Evolutionary conservation across 2,888 invertebrate species (phyloP).

Genomic region (Rhopalosiphum nymphaeae): DNA sequence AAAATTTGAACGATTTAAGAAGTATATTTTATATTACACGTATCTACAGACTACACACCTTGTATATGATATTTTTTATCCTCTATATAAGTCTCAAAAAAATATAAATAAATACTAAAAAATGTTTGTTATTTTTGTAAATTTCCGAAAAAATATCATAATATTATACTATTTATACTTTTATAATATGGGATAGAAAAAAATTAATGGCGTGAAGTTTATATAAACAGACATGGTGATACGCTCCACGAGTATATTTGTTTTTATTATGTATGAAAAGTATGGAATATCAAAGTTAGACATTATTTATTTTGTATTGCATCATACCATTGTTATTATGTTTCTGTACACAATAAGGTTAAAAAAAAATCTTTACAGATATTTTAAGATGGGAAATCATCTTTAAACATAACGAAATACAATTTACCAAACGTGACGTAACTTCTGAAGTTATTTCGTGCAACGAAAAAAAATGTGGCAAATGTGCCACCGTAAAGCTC

Average conservation of each 20-base stretch:
- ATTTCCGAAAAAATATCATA: neutral
- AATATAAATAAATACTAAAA: neutral
- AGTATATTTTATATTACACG: neutral
- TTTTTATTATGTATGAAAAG: neutral
- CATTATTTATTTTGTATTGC: neutral
- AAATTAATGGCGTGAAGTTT: neutral
- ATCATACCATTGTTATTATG: neutral
- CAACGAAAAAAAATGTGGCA: neutral
- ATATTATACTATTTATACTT: neutral
- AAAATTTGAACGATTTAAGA: neutral
- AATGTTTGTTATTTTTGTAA: neutral
- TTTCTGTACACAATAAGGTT: neutral
- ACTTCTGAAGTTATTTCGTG: neutral
- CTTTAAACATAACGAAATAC: neutral
- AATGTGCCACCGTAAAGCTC: neutral
- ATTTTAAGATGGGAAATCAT: neutral
- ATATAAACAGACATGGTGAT: neutral
- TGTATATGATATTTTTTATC: too few relatives aligned
- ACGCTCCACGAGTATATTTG: neutral
- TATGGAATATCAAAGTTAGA: neutral
- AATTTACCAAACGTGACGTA: constrained; percentile 21
- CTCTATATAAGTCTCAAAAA: neutral
- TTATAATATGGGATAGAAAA: neutral
- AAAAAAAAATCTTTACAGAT: neutral
- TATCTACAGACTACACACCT: too few relatives aligned